Conservation (phyloP, 2,888 invertebrate species). For the Drosophila cognata region DNA sequence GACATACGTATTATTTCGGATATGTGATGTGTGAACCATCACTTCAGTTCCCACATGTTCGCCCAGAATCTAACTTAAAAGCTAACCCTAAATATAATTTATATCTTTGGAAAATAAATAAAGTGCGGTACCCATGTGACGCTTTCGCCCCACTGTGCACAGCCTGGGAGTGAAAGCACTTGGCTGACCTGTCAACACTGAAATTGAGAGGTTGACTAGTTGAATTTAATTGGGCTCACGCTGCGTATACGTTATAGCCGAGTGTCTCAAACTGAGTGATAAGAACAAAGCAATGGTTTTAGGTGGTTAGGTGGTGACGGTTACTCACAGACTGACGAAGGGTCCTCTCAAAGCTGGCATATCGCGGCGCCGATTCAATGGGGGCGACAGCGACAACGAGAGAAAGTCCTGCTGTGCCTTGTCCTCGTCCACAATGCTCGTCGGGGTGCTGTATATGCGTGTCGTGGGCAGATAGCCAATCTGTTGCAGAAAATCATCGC, state of each 20-base stretch:
- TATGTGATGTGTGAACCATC: not conserved
- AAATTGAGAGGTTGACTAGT: slow-evolving; percentile 39
- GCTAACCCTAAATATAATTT: not conserved
- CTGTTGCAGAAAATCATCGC: slow-evolving; percentile 84
- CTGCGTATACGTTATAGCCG: slow-evolving; percentile 17
- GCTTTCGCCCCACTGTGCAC: slow-evolving; percentile 37
- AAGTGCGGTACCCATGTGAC: not conserved
- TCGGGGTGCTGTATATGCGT: slow-evolving; percentile 82
- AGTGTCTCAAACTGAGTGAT: slow-evolving; percentile 19
- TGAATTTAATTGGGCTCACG: slow-evolving; percentile 46
- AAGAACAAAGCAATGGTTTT: slow-evolving; percentile 12
- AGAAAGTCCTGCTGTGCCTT: slow-evolving; percentile 84
- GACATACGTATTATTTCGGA: not conserved
- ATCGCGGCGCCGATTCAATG: slow-evolving; percentile 84
- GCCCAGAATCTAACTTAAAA: not conserved
- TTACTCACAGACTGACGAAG: slow-evolving; percentile 85
- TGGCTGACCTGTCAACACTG: slow-evolving; percentile 42
- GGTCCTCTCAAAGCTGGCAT: slow-evolving; percentile 85
- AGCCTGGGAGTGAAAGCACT: slow-evolving; percentile 57
- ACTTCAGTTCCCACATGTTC: not conserved
- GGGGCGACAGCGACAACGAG: slow-evolving; percentile 85
- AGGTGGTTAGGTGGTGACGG: not conserved
- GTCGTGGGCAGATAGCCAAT: slow-evolving; percentile 84
- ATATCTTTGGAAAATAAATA: not conserved
- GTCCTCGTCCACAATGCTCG: slow-evolving; percentile 83